Percentiles rank a stretch among this genome's conserved stretches.
phyloP scores from a whole-genome alignment of 2,888 invertebrate genomes.

The Patella pellucida region DNA sequence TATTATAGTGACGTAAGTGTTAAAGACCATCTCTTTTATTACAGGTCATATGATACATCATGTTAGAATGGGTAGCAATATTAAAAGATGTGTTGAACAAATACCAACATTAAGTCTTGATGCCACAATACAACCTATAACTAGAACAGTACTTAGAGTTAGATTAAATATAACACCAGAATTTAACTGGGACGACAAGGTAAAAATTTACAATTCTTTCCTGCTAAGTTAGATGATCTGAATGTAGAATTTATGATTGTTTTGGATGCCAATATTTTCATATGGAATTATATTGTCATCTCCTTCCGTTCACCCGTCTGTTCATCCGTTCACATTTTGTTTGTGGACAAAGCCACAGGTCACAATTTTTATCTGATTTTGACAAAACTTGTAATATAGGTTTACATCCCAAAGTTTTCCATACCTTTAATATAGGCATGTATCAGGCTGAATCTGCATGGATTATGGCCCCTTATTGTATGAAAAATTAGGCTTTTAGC shows the following conservation, averaged over 20 bases:
- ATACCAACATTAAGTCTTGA: slow-evolving; percentile 89
- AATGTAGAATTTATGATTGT: too few species aligned
- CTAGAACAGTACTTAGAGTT: slow-evolving; percentile 83
- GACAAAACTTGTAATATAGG: too few species aligned
- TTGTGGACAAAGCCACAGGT: not conserved
- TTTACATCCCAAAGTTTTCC: too few species aligned
- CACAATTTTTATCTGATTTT: too few species aligned
- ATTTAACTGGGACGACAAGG: slow-evolving; percentile 83
- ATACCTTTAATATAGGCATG: too few species aligned
- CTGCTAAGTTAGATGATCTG: too few species aligned
- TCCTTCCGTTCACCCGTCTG: not conserved
- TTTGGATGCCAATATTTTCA: too few species aligned
- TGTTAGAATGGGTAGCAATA: slow-evolving; percentile 80
- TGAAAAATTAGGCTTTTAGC: too few species aligned
- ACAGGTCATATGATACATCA: slow-evolving; percentile 82
- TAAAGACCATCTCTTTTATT: slow-evolving; percentile 15
- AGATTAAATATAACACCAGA: slow-evolving; percentile 79
- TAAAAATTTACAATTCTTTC: slow-evolving; percentile 18
- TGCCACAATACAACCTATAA: slow-evolving; percentile 92
- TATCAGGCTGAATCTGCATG: too few species aligned
- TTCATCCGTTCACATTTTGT: not conserved
- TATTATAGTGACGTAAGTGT: not conserved
- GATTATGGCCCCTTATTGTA: too few species aligned
- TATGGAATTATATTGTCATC: not conserved
- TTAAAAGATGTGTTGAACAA: slow-evolving; percentile 87